A percentile compares a stretch with the other conserved stretches of the same genome.
phyloP scores from a whole-genome alignment of 2,113 vertebrate genomes.

The Cynopterus brachyotis region DNA sequence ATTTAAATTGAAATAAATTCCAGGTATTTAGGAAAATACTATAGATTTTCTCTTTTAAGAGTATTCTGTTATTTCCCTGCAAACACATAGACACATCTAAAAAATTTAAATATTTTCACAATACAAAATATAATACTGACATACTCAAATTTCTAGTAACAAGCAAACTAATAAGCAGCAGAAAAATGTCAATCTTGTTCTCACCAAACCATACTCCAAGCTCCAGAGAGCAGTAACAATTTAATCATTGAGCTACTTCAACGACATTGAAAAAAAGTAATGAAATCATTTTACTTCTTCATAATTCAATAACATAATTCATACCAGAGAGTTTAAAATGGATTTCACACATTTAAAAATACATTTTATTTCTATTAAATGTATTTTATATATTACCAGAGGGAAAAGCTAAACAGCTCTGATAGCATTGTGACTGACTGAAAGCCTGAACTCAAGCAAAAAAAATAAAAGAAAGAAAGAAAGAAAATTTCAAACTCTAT shows the following conservation, averaged over 20 bases:
- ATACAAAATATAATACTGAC: background rate
- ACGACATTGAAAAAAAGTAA: background rate
- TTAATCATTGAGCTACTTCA: constrained; percentile 29
- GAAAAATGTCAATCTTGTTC: background rate
- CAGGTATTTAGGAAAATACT: background rate
- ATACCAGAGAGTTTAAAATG: constrained; percentile 9
- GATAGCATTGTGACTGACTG: constrained; percentile 37
- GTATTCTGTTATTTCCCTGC: background rate
- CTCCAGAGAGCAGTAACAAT: constrained; percentile 30
- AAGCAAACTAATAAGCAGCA: background rate
- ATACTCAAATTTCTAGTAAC: background rate
- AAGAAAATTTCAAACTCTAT: constrained; percentile 27
- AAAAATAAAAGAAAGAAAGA: background rate
- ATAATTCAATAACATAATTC: constrained; percentile 37
- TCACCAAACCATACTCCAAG: background rate
- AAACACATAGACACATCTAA: background rate
- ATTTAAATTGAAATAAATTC: constrained; percentile 33
- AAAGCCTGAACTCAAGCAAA: constrained; percentile 46
- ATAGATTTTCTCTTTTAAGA: background rate
- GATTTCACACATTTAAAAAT: constrained; percentile 53
- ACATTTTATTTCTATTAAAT: constrained; percentile 43
- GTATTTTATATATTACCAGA: constrained; percentile 33
- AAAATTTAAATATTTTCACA: background rate
- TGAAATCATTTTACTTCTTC: constrained; percentile 32
- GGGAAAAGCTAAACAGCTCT: constrained; percentile 29